Evolutionary conservation across 2,888 invertebrate species (phyloP), one percentile per base, ranked within the genome.

Genomic region (Hemaris fuciformis): DNA sequence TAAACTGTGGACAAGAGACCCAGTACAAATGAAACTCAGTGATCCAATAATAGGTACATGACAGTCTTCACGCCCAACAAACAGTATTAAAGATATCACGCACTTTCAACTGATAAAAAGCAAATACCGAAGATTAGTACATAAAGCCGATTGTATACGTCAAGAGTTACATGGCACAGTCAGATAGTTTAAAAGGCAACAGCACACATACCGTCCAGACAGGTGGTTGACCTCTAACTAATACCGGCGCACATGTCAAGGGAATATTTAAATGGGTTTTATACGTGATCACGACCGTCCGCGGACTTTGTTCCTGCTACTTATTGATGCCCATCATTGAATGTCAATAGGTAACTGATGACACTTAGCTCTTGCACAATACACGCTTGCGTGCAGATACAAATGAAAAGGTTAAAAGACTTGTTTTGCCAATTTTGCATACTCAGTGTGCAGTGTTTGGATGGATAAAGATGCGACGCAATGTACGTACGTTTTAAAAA

Each of bases 201-300:
- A 46, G n/a, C n/a, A 27, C 15, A 53, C 15, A 53, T 6, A 46
- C 57, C n/a, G 57, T 31, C 61, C 22, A 57, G 45, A 15, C 61
- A 63, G 60, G 61, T 64, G 62, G 62, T 62, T 64, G 62, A 66
- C 66, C 65, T 66, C 57, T 63, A 43, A 53, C 59, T n/a, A 42
- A 23, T 18, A 56, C 20, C 34, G 46, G 7, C 43, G 18, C 23
- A 57, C 45, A 61, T 42, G 25, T 61, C 45, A 46, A 57, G 57
- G 57, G 43, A 61, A 45, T 20, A 38, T 27, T 53, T 27, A 53
- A 53, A 53, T 53, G 27, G 27, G 27, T n/a, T 53, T 27, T 53
- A 53, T 27, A 53, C 48, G 27, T 53, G 27, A 53, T 25, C 48
- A 23, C n/a, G 23, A 48, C 48, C 25, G 10, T 45, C 10, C 22